phyloP scores from a whole-genome alignment of 2,888 invertebrate species.

The Cantharis nigra region DNA sequence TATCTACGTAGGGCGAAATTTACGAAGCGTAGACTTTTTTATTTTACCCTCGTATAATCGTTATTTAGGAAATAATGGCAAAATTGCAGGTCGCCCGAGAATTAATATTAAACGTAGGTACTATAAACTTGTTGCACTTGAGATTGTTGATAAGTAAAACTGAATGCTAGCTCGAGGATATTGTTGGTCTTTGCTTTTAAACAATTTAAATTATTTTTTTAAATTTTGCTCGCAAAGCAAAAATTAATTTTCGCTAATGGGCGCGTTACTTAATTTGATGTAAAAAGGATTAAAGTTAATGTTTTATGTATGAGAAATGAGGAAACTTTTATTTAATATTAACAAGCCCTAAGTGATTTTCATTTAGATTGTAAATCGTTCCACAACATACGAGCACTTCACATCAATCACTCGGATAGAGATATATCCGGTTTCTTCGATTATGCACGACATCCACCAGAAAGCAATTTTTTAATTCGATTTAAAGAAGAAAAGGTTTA shows the following conservation, averaged over 20 bases:
- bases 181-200: not conserved
- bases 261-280: not conserved
- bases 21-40: not conserved
- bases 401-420: conserved; percentile 20
- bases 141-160: not conserved
- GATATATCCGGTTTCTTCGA: conserved; percentile 12
- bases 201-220: not conserved
- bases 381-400: conserved; percentile 11
- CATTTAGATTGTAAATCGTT: conserved; percentile 8
- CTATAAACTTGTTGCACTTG: not conserved
- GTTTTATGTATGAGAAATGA: not conserved
- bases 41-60: not conserved
- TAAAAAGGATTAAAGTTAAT: not conserved
- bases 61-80: not conserved
- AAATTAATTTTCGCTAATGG: not conserved
- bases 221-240: not conserved
- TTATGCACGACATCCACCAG: not conserved
- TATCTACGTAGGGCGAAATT: not conserved
- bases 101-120: not conserved
- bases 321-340: not conserved
- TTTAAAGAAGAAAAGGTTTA: not conserved
- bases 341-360: not conserved
- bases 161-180: not conserved
- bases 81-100: not conserved
- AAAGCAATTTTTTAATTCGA: not conserved